A percentile compares a stretch with the other conserved stretches of the same genome.
Conservation (phyloP, 2,888 invertebrate genomes). For the Rhorus exstirpatorius region DNA sequence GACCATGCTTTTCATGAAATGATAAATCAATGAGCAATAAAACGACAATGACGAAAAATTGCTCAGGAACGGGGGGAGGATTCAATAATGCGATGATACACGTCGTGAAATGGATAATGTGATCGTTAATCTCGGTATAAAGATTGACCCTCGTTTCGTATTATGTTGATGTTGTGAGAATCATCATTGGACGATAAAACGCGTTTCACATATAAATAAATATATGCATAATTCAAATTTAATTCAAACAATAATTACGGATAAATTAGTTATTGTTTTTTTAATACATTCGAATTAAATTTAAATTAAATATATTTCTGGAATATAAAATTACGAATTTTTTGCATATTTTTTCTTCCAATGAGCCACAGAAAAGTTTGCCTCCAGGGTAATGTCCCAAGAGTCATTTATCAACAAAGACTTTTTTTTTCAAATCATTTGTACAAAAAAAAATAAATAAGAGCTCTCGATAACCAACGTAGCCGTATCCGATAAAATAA, state of each 20-base stretch:
- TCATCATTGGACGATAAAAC: constrained; percentile 8
- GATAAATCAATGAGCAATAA: constrained; percentile 32
- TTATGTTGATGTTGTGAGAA: constrained; percentile 20
- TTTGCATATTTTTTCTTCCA: too few relatives aligned
- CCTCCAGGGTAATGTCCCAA: constrained; percentile 52
- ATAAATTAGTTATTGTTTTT: too few relatives aligned
- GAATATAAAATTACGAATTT: too few relatives aligned
- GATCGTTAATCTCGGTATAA: constrained; percentile 35
- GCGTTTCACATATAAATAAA: neutral
- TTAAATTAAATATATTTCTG: too few relatives aligned
- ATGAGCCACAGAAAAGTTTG: neutral
- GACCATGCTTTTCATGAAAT: neutral
- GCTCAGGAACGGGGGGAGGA: neutral
- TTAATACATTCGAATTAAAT: too few relatives aligned
- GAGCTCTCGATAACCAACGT: constrained; percentile 37
- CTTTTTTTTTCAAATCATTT: constrained; percentile 62
- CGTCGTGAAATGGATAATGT: constrained; percentile 27
- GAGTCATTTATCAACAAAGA: constrained; percentile 67
- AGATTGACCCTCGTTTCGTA: constrained; percentile 23
- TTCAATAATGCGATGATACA: constrained; percentile 20
- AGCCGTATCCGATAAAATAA: constrained; percentile 53
- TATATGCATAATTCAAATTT: too few relatives aligned
- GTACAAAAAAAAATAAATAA: too few relatives aligned
- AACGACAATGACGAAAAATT: constrained; percentile 44
- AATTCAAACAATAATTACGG: too few relatives aligned